Conservation (phyloP, 2,888 invertebrate species). For the Arrhopalites spinosus region DNA sequence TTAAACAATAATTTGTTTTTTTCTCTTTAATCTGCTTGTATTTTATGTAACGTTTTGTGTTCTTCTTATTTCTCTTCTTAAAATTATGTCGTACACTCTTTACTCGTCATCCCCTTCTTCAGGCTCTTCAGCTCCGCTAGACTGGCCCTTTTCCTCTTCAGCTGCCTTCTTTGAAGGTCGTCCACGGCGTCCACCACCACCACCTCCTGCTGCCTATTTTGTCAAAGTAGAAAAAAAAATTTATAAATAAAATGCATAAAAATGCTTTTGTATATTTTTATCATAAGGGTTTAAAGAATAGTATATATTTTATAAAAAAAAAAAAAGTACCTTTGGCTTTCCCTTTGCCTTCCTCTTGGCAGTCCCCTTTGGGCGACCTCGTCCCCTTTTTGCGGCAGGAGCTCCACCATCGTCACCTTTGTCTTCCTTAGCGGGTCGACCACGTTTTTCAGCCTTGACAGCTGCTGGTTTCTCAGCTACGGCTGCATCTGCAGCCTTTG, state of each 20-base stretch:
- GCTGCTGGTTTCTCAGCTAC: conserved; percentile 40
- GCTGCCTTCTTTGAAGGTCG: conserved; percentile 46
- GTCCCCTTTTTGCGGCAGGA: conserved; percentile 63
- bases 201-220: conserved; percentile 33
- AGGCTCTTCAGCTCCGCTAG: conserved; percentile 48
- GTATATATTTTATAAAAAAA: too few species aligned
- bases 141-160: conserved; percentile 48
- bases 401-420: conserved; percentile 57
- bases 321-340: conserved; percentile 61
- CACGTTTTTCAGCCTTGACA: conserved; percentile 57
- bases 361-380: conserved; percentile 65
- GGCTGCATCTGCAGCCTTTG: conserved; percentile 36
- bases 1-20: neutral
- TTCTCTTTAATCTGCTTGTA: conserved; percentile 16
- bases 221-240: neutral
- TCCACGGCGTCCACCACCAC: conserved; percentile 47
- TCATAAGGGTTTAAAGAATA: too few species aligned
- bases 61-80: neutral
- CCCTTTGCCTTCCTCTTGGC: conserved; percentile 61
- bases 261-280: too few species aligned
- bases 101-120: conserved; percentile 42
- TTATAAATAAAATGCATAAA: neutral
- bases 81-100: neutral
- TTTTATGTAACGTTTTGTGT: neutral
- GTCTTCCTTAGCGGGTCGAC: conserved; percentile 55